Evolutionary conservation across 2,888 invertebrate species (phyloP), one percentile per base, ranked within the genome.

Genomic region (Watsonalla cultraria): DNA sequence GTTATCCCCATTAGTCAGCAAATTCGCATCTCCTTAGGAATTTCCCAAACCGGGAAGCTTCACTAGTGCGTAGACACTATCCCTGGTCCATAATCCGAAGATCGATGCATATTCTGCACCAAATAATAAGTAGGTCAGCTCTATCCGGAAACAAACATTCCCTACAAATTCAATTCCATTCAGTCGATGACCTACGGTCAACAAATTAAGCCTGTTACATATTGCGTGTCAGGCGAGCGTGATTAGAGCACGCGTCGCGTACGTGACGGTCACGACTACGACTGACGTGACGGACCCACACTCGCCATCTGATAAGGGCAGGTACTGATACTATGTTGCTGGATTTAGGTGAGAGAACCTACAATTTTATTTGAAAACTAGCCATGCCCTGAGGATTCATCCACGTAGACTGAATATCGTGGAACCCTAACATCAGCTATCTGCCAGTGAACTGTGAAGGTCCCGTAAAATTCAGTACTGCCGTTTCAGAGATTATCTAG

Each of bases 221-320:
- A 63, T 69, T 69, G 72, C 76, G 74, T 76, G 77, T 70, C 67
- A 62, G 61, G 62, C 62, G 53, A 66, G 73, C 83, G 78, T 78
- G 82, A 81, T 75, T 65, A 68, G 62, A 71, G 78, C 84, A 82
- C 84, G 85, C 79, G 84, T 76, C 60, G 52, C 55, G 63, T 65
- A 85, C 86, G 85, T 87, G 86, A 85, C 74, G 65, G 68, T 66
- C 69, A 72, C 72, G 66, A 73, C 72, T 76, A 11, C 34, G 37
- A 34, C 76, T 80, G 79, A 78, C 76, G 70, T 62, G 70, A 64
- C 77, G 74, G 70, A 68, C 70, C 70, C 64, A 64, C 57, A 65
- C 59, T 34, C 47, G 55, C 52, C 53, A 59, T 61, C 59, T 59
- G 64, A 66, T 66, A 66, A 57, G 47, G 48, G 47, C 51, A 62